Conservation (phyloP, 2,888 invertebrate species). For the Alloplasta piceator region DNA sequence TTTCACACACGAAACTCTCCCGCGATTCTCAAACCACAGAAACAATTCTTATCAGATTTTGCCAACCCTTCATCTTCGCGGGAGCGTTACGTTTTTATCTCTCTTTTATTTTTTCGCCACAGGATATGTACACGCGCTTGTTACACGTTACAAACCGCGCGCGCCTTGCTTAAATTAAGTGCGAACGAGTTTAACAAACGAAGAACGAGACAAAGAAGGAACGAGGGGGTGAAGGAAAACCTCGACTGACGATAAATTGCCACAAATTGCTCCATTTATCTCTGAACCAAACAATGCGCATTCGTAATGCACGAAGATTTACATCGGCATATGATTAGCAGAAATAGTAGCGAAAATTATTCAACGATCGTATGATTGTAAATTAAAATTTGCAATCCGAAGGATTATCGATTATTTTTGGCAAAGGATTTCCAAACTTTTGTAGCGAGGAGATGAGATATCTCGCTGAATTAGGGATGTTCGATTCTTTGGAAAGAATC, state of each 20-base stretch:
- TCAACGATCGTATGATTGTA: too few relatives aligned
- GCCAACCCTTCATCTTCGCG: slow-evolving; percentile 50
- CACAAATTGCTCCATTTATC: slow-evolving; percentile 51
- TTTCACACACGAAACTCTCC: slow-evolving; percentile 24
- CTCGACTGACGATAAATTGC: slow-evolving; percentile 44
- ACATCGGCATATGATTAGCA: too few relatives aligned
- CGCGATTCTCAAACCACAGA: slow-evolving; percentile 51
- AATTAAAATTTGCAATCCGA: not conserved
- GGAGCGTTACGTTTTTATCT: slow-evolving; percentile 14
- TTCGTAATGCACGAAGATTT: not conserved
- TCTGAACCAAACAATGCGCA: slow-evolving; percentile 34
- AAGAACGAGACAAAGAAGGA: slow-evolving; percentile 14
- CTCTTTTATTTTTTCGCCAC: slow-evolving; percentile 42
- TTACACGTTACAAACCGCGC: slow-evolving; percentile 33
- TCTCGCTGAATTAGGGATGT: too few relatives aligned
- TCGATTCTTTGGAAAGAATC: too few relatives aligned
- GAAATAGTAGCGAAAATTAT: too few relatives aligned
- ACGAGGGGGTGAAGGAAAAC: slow-evolving; percentile 3
- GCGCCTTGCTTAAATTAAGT: slow-evolving; percentile 52
- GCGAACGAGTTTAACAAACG: slow-evolving; percentile 41
- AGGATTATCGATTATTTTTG: too few relatives aligned
- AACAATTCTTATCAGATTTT: slow-evolving; percentile 62
- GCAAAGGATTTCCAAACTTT: too few relatives aligned
- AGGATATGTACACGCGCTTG: slow-evolving; percentile 46
- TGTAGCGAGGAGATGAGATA: too few relatives aligned